phyloP scores from a whole-genome alignment of 2,888 invertebrate genomes.

The Drosophila demipolita region DNA sequence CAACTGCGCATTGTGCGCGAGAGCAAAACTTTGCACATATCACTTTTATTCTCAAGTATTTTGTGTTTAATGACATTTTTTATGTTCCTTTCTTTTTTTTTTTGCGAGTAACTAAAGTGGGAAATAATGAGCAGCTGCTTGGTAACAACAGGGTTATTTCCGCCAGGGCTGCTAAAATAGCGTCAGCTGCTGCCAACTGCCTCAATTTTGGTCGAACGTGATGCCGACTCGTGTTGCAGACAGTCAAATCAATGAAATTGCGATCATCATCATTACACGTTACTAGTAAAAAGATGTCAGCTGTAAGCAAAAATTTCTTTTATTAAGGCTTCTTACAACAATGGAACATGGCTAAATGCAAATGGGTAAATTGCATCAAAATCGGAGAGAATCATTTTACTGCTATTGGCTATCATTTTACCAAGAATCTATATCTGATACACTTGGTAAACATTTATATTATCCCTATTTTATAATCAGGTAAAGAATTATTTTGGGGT shows the following conservation, averaged over 20 bases:
- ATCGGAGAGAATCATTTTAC: background rate
- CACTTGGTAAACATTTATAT: too few species aligned
- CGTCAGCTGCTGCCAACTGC: constrained; percentile 6
- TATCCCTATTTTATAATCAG: too few species aligned
- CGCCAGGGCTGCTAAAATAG: background rate
- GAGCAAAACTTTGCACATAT: constrained; percentile 29
- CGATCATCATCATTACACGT: constrained; percentile 4
- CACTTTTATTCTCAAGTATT: background rate
- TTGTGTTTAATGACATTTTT: background rate
- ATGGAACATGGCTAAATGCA: background rate
- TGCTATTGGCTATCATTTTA: background rate
- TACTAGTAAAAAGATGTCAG: background rate
- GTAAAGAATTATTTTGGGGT: too few species aligned
- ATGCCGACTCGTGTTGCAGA: background rate
- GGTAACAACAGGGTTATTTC: constrained; percentile 15
- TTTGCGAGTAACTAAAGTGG: constrained; percentile 50
- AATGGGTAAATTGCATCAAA: background rate
- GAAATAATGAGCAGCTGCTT: constrained; percentile 55
- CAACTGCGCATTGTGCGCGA: constrained; percentile 2
- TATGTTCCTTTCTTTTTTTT: constrained; percentile 25
- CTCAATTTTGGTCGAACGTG: background rate
- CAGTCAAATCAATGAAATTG: constrained; percentile 1
- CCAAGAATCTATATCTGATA: background rate
- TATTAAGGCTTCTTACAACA: background rate
- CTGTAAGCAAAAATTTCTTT: background rate